Conservation (phyloP, 2,113 vertebrate species). For the Nothoprocta perdicaria region DNA sequence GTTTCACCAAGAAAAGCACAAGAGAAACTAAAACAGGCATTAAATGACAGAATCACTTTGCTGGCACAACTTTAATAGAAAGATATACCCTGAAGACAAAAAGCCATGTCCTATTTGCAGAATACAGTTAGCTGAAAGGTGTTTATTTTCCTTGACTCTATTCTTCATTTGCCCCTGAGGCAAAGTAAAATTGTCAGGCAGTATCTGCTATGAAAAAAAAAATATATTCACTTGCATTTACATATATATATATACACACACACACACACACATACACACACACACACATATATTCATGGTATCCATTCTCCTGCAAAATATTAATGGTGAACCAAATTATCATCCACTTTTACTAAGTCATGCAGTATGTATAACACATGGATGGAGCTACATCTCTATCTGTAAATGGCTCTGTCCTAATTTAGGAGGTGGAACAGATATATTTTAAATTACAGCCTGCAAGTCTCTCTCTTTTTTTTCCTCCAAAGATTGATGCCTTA, state of each 20-base stretch:
- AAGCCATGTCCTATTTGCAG: constrained; percentile 9
- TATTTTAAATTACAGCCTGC: neutral
- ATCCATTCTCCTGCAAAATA: neutral
- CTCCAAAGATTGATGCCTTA: neutral
- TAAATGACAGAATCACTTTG: neutral
- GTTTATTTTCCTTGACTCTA: constrained; percentile 12
- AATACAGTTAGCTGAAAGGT: neutral
- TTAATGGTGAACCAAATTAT: neutral
- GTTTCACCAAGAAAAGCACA: constrained; percentile 18
- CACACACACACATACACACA: no score
- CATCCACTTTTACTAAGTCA: neutral
- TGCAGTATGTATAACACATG: neutral
- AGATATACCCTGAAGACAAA: neutral
- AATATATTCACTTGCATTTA: neutral
- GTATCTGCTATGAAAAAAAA: neutral
- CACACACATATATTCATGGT: fast-evolving
- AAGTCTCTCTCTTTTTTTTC: neutral
- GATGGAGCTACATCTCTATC: neutral
- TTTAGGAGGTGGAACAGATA: neutral
- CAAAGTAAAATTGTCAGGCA: neutral
- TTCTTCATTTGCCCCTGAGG: neutral
- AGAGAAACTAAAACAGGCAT: constrained; percentile 24
- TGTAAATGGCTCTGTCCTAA: neutral
- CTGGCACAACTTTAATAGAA: neutral
- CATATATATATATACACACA: neutral